phyloP scores from a whole-genome alignment of 1,140 invertebrate genomes.

The Galendromus occidentalis region DNA sequence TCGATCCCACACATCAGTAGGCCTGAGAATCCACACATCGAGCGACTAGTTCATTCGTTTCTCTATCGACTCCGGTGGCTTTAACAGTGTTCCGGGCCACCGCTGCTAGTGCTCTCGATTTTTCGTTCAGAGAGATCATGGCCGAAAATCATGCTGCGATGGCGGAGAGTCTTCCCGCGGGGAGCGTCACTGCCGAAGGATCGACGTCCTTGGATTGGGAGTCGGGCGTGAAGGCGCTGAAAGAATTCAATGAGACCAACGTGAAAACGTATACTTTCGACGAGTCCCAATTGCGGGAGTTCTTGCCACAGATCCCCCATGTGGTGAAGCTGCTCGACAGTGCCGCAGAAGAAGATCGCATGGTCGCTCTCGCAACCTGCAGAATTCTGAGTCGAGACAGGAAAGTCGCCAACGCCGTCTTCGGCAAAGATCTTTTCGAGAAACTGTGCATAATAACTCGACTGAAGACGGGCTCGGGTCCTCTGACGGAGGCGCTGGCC shows the following conservation, averaged over 20 bases:
- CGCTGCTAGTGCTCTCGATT: too few species aligned
- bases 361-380: background rate
- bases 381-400: constrained; percentile 1
- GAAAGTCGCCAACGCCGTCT: background rate
- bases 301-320: background rate
- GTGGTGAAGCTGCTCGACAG: too few species aligned
- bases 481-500: background rate
- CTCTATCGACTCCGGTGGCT: too few species aligned
- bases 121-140: background rate
- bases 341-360: background rate
- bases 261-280: background rate
- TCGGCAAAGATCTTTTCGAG: background rate
- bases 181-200: too few species aligned
- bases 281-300: background rate
- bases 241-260: background rate
- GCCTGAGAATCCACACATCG: too few species aligned
- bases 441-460: background rate
- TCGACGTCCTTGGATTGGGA: background rate
- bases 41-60: too few species aligned
- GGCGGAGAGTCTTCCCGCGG: too few species aligned
- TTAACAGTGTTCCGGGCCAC: too few species aligned
- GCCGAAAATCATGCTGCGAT: too few species aligned
- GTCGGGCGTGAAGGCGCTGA: background rate
- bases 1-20: too few species aligned
- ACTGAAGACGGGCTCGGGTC: background rate